phyloP scores from a whole-genome alignment of 2,797 vertebrate species.

The Ctenosaura bakeri region DNA sequence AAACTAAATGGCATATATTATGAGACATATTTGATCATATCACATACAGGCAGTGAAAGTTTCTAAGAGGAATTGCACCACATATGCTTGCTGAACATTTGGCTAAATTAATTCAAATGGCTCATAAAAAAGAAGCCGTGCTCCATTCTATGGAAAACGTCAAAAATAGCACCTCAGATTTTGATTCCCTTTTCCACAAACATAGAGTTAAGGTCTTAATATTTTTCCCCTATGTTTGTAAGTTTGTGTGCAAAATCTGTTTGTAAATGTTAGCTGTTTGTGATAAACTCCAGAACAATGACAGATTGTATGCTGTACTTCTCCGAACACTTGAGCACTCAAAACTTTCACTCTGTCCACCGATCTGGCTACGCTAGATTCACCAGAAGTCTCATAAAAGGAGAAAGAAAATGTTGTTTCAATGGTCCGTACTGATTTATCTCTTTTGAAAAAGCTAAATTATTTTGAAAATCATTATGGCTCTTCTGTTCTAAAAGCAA shows the following conservation, averaged over 20 bases:
- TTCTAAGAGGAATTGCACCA: neutral
- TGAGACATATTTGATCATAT: neutral
- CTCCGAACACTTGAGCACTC: neutral
- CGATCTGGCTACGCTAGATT: neutral
- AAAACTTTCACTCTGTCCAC: neutral
- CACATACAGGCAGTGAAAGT: neutral
- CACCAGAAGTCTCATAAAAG: neutral
- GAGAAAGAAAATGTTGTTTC: neutral
- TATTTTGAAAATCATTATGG: neutral
- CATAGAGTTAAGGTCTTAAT: no score
- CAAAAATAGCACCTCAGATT: neutral
- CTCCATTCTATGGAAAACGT: neutral
- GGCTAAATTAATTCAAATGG: neutral
- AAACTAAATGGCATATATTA: neutral
- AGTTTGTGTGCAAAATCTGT: no score
- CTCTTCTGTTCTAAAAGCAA: neutral
- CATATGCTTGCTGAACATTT: neutral
- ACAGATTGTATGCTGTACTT: neutral
- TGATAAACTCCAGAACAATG: neutral
- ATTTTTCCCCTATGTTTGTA: no score
- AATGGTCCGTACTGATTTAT: neutral
- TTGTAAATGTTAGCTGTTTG: no score
- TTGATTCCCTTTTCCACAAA: neutral
- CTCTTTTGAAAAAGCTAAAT: neutral
- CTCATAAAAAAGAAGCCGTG: neutral